Evolutionary conservation across 2,113 vertebrate genomes (phyloP), one percentile per base, ranked within the genome.

Genomic region (Pampusana beccarii): DNA sequence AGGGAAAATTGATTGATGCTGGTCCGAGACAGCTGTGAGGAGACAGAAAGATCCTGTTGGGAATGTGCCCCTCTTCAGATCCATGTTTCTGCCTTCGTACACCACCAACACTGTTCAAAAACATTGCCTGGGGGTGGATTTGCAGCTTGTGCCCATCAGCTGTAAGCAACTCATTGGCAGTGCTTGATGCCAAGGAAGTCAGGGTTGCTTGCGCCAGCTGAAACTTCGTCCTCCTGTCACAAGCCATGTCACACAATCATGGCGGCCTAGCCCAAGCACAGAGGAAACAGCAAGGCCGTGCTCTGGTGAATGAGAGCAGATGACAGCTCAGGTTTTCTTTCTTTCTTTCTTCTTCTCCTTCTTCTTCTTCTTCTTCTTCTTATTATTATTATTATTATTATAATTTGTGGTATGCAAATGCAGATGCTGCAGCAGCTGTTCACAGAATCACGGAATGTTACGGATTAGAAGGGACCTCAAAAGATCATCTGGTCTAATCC

Each of bases 361-460:
- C n/a, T n/a, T n/a, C n/a, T n/a, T n/a, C n/a, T n/a, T n/a, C n/a
- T n/a, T n/a, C n/a, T n/a, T n/a, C n/a, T n/a, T n/a, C n/a, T n/a
- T n/a, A n/a, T n/a, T n/a, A n/a, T n/a, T n/a, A n/a, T 46, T 9
- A 38, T 46, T 46, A 18, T 46, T 46, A 24, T 70, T 91, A 86
- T 70, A 74, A 77, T 54, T 66, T 78, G 67, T 42, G 71, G 26
- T 48, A 57, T 83, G 64, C 50, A 86, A 90, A 92, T 88, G 50
- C 58, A 95, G 89, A 69, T 53, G 74, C 95, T 95, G 70, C 66
- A 91, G 73, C 62, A 86, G 92, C 51, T 94, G 88, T 60, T 80
- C 51, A 38, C 38, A 38, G 42, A 44, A 44, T 17, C 42, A 44
- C 42, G 17, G 42, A 44, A 44, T 44, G 42, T 44, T 4, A 44